Percentiles rank a stretch among this genome's conserved stretches.
Evolutionary conservation across 2,113 vertebrate species (phyloP).

Genomic region (Actenoides lindsayi): DNA sequence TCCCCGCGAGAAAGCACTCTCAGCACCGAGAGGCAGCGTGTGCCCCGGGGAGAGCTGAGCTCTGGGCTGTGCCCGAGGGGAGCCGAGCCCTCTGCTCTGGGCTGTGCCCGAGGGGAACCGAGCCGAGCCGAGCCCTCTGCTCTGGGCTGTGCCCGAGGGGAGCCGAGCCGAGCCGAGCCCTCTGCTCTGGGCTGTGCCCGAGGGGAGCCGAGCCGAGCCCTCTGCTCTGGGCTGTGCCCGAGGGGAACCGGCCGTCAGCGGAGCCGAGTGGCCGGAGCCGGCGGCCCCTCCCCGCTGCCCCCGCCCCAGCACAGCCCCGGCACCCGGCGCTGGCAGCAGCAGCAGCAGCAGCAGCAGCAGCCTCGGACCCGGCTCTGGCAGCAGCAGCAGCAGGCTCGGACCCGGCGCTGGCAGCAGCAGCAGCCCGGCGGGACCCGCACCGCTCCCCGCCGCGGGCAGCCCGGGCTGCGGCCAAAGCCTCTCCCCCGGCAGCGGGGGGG

Average conservation of each 20-base stretch:
- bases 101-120: no score
- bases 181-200: background rate
- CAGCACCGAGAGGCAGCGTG: background rate
- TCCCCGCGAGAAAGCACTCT: background rate
- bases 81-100: background rate
- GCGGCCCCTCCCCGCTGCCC: background rate
- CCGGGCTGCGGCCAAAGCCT: background rate
- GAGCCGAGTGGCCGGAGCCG: background rate
- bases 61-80: background rate
- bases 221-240: no score
- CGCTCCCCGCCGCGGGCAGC: background rate
- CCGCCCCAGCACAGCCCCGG: background rate
- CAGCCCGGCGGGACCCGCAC: no score
- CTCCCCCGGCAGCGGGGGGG: background rate
- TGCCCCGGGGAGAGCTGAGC: background rate
- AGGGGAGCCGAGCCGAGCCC: background rate
- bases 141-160: no score
- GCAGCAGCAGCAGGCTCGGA: no score
- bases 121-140: no score
- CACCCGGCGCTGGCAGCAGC: no score
- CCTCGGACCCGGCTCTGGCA: no score
- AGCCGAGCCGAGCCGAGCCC: background rate
- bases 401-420: no score
- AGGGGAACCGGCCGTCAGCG: no score
- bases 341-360: no score